Base-by-base conservation (phyloP, 2,888 invertebrate genomes). In the Orthonevra nobilis region DNA sequence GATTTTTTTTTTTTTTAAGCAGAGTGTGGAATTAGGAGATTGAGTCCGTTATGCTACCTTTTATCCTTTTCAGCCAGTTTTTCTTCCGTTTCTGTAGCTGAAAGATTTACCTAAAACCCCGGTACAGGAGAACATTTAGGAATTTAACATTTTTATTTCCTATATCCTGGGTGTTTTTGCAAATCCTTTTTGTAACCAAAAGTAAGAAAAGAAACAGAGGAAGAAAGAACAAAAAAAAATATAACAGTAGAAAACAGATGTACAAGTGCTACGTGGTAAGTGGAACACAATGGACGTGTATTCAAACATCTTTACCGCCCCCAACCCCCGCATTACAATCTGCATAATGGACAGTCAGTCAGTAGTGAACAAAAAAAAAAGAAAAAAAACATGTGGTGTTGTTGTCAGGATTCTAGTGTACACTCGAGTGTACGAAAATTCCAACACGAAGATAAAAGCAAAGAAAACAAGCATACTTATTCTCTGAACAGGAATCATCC, bases 271-370 rank as follows among this genome's bases (percentile, higher is more conserved):
- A 69, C 69, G 63, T 58, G 63, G 50, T 69, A 75, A 69, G 64
- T 75, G 42, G 50, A 75, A 63, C 48, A 75, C 52, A 69, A 52
- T 40, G 50, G 56, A 64, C 63, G 50, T 44, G 34, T 54, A 52
- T 38, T 61, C 69, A 54, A 38, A n/a, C n/a, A n/a, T n/a, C n/a
- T n/a, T n/a, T n/a, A n/a, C n/a, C n/a, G n/a, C n/a, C 7, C 26
- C 15, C 20, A 1, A 28, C 42, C 36, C 20, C 34, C 28, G 42
- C 48, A 44, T 30, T 40, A 26, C 26, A 52, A 77, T 77, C 70
- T 77, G 26, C 70, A 64, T 77, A 70, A 77, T 70, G 63, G 63
- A 77, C 70, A 77, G 58, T 70, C 72, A 70, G 77, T 66, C 64
- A 72, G 60, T 58, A 64, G 70, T 52, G 64, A 64, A 52, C 34